phyloP scores from a whole-genome alignment of 1,140 invertebrate species.

The Rhagoletis pomonella region DNA sequence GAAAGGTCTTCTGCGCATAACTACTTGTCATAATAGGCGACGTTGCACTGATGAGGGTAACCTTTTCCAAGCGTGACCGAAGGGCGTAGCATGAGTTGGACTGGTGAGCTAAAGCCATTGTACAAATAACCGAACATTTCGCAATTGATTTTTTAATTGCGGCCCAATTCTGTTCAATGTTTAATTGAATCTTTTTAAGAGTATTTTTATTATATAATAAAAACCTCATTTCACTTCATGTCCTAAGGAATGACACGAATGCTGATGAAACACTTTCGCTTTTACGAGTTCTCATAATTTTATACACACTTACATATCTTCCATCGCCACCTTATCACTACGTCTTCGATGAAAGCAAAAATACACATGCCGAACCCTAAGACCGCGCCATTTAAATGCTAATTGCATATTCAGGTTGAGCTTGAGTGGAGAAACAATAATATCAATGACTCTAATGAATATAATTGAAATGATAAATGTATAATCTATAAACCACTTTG shows the following conservation, averaged over 20 bases:
- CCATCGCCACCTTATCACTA: background rate
- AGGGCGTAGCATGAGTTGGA: too few relatives aligned
- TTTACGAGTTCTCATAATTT: conserved; percentile 1
- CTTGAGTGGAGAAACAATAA: background rate
- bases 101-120: too few relatives aligned
- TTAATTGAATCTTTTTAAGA: background rate
- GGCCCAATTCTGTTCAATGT: too few relatives aligned
- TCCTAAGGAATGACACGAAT: background rate
- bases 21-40: too few relatives aligned
- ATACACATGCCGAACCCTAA: too few relatives aligned
- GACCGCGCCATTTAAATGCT: background rate
- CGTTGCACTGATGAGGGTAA: too few relatives aligned
- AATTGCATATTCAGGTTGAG: background rate
- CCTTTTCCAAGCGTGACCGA: too few relatives aligned
- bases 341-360: too few relatives aligned
- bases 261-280: conserved; percentile 12
- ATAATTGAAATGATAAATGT: conserved; percentile 16
- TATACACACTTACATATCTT: too few relatives aligned
- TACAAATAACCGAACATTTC: too few relatives aligned
- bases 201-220: background rate
- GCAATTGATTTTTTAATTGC: too few relatives aligned
- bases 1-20: too few relatives aligned
- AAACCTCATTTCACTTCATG: background rate
- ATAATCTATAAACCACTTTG: conserved; percentile 43
- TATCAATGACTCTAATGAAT: conserved; percentile 2